A percentile compares a stretch with the other conserved stretches of the same genome.
These are phyloP conservation scores for Melipona bicolor DNA, from an alignment of 2,888 invertebrate genomes.

Conservation along the genomic window DNA sequence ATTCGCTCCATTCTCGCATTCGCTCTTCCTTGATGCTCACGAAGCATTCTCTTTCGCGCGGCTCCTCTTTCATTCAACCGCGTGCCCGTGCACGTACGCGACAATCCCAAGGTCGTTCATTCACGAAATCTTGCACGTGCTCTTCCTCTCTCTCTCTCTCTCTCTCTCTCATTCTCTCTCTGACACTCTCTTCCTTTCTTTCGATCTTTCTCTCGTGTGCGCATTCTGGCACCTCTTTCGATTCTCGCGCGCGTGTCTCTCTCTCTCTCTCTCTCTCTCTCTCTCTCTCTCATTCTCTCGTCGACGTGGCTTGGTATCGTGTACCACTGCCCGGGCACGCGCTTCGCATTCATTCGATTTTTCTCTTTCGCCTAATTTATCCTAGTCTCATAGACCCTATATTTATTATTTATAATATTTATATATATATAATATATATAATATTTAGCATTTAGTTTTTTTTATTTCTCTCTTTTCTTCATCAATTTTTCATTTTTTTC, in stretches of 20 bases:
- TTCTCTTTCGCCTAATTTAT: slow-evolving; percentile 79
- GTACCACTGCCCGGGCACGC: slow-evolving; percentile 58
- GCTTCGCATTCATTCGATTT: slow-evolving; percentile 59
- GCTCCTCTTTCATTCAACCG: slow-evolving; percentile 65
- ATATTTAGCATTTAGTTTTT: slow-evolving; percentile 83
- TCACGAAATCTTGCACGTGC: slow-evolving; percentile 45
- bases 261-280: slow-evolving; percentile 38
- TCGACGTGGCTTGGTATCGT: slow-evolving; percentile 50
- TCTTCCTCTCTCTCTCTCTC: slow-evolving; percentile 18
- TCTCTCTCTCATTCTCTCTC: slow-evolving; percentile 19
- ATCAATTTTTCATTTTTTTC: slow-evolving; percentile 1
- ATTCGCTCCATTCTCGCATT: slow-evolving; percentile 62
- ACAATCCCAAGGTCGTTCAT: slow-evolving; percentile 63
- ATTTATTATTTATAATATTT: slow-evolving; percentile 84
- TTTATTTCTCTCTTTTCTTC: slow-evolving; percentile 70
- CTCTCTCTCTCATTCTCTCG: slow-evolving; percentile 28
- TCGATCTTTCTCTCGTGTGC: not conserved
- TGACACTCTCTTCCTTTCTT: not conserved
- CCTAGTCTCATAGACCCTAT: slow-evolving; percentile 83
- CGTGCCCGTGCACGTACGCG: slow-evolving; percentile 62
- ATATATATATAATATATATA: slow-evolving; percentile 82
- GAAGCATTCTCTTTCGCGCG: slow-evolving; percentile 71
- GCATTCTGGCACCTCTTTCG: slow-evolving; percentile 5
- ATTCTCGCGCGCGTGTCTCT: not conserved
- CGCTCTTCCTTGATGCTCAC: slow-evolving; percentile 73